Percentiles rank a stretch among this genome's conserved stretches.
Evolutionary conservation across 2,797 vertebrate species (phyloP).

Genomic region (Chaetophractus vellerosus): DNA sequence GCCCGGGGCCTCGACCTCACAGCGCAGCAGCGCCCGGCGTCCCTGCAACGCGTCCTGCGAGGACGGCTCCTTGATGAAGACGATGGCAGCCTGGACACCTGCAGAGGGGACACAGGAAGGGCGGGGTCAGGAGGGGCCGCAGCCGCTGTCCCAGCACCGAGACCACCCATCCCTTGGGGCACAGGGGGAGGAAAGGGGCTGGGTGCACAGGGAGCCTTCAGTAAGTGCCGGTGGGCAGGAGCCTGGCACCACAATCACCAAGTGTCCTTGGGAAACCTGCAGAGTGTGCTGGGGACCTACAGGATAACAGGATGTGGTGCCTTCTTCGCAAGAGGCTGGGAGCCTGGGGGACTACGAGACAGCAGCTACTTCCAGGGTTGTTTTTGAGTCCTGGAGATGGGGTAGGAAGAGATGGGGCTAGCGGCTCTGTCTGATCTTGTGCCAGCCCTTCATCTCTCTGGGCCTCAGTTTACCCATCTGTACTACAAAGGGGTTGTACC

Average conservation of each 20-base stretch:
- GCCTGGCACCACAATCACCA: not conserved
- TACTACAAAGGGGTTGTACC: not conserved
- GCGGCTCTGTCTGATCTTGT: not conserved
- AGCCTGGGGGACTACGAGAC: not conserved
- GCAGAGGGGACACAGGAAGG: conserved; percentile 83
- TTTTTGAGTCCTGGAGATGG: not conserved
- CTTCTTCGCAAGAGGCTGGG: not conserved
- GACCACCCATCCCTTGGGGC: too few species aligned
- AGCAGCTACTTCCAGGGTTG: conserved; percentile 1
- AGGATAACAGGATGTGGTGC: not conserved
- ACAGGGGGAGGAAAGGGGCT: not conserved
- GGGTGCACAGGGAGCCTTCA: not conserved
- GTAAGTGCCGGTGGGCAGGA: not conserved
- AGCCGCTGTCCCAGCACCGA: not conserved
- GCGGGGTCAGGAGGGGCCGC: conserved; percentile 7
- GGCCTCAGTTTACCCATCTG: not conserved
- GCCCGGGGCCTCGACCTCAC: conserved; percentile 93
- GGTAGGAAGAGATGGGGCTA: not conserved
- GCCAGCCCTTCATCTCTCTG: not conserved
- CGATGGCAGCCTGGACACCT: conserved; percentile 89
- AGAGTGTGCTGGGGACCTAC: not conserved
- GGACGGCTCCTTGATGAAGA: conserved; percentile 97
- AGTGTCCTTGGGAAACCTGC: not conserved
- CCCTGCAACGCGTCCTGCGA: conserved; percentile 98
- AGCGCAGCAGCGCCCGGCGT: conserved; percentile 97